Percentiles rank a stretch among this genome's conserved stretches.
phyloP scores from a whole-genome alignment of 2,888 invertebrate species.

The Sipha maydis region DNA sequence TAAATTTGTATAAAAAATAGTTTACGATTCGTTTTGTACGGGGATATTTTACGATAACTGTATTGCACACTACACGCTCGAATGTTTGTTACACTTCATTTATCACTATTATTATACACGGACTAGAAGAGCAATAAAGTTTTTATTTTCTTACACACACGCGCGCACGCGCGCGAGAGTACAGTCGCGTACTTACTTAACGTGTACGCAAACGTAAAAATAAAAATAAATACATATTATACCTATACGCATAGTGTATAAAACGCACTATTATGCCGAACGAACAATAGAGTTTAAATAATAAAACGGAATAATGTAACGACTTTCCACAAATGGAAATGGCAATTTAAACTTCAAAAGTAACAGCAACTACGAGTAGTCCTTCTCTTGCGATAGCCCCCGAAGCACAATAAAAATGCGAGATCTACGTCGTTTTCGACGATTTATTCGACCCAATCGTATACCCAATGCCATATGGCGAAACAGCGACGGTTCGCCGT shows the following conservation, averaged over 20 bases:
- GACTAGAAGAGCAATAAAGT: background rate
- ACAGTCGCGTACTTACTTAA: background rate
- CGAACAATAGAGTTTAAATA: slow-evolving; percentile 39
- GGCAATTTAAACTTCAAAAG: slow-evolving; percentile 45
- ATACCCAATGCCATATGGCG: background rate
- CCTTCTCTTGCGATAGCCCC: background rate
- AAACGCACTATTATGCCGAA: slow-evolving; percentile 3
- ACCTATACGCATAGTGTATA: background rate
- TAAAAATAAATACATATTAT: background rate
- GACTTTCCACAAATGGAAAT: slow-evolving; percentile 44
- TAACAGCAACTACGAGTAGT: slow-evolving; percentile 7
- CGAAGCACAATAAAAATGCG: slow-evolving; percentile 6
- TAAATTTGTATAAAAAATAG: background rate
- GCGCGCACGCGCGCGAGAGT: background rate
- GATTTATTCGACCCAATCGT: slow-evolving; percentile 22
- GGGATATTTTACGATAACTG: background rate
- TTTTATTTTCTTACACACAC: background rate
- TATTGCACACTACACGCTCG: background rate
- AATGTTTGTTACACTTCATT: background rate
- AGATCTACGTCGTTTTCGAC: slow-evolving; percentile 16
- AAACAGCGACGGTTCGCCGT: background rate
- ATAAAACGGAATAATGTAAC: slow-evolving; percentile 37
- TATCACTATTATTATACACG: background rate
- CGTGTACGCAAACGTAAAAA: background rate
- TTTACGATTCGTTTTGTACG: background rate